Percentiles rank a stretch among this genome's conserved stretches.
Conservation (phyloP, 64 coral and sea anemone species). For the Trachythela sp. region DNA sequence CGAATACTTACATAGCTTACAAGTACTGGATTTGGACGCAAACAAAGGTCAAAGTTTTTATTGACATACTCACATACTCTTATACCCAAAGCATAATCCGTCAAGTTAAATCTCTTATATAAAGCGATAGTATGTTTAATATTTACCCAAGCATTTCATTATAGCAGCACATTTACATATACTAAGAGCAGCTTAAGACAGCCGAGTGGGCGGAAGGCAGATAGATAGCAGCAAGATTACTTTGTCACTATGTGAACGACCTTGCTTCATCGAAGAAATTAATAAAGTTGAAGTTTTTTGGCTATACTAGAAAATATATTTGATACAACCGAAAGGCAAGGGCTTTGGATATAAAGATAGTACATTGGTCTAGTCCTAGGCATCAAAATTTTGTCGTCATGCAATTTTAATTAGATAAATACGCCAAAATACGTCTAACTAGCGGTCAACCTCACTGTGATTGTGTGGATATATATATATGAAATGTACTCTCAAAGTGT, state of each 20-base stretch:
- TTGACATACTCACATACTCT: not conserved
- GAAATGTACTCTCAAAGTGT: not conserved
- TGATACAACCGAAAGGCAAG: not conserved
- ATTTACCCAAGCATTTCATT: not conserved
- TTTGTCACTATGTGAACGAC: not conserved
- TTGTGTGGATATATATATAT: not conserved
- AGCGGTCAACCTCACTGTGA: not conserved
- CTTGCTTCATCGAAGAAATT: too few relatives aligned
- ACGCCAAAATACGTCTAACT: not conserved
- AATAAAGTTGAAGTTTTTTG: too few relatives aligned
- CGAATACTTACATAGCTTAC: too few relatives aligned
- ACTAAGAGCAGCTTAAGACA: not conserved
- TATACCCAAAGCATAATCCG: not conserved
- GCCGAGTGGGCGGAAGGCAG: not conserved
- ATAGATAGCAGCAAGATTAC: not conserved
- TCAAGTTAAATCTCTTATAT: not conserved
- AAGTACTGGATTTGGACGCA: not conserved
- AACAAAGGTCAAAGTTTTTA: not conserved
- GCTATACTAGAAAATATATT: not conserved
- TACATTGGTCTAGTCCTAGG: not conserved
- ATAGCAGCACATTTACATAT: not conserved
- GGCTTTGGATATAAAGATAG: not conserved
- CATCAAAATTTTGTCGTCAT: not conserved
- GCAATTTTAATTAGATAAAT: slow-evolving; percentile 11
- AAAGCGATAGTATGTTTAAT: not conserved